A percentile compares a stretch with the other conserved stretches of the same genome.
Evolutionary conservation across 2,113 vertebrate genomes (phyloP).

Genomic region (Circaetus cinerascens): DNA sequence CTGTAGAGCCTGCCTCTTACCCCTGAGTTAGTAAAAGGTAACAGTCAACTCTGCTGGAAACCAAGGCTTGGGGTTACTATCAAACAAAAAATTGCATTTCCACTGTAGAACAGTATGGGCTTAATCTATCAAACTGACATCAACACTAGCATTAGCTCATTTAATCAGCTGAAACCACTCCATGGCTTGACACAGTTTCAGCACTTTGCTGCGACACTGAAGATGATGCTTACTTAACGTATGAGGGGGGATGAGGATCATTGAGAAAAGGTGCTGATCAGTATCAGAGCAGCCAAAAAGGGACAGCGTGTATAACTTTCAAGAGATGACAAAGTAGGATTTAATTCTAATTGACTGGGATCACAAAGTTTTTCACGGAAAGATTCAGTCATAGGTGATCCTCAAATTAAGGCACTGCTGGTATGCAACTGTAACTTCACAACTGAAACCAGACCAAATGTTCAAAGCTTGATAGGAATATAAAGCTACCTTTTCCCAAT

Average conservation of each 20-base stretch:
- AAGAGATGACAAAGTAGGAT: neutral
- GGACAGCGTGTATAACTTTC: neutral
- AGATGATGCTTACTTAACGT: neutral
- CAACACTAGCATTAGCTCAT: neutral
- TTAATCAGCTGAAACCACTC: neutral
- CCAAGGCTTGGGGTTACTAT: neutral
- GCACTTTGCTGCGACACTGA: neutral
- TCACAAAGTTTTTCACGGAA: neutral
- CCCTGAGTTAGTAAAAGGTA: neutral
- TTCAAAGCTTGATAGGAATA: neutral
- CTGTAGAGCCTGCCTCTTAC: neutral
- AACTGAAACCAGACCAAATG: neutral
- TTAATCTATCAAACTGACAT: neutral
- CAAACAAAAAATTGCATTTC: neutral
- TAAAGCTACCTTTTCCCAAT: neutral
- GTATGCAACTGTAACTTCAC: neutral
- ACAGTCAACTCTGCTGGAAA: neutral
- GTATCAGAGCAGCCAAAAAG: neutral
- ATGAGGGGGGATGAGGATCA: accelerated
- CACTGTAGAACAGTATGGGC: neutral
- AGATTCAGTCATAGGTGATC: neutral
- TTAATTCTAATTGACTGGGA: neutral
- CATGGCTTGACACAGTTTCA: neutral
- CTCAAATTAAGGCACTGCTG: neutral
- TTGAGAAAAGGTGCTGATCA: neutral